Conservation (phyloP, 2,888 invertebrate genomes). For the Ctenicera cuprea region DNA sequence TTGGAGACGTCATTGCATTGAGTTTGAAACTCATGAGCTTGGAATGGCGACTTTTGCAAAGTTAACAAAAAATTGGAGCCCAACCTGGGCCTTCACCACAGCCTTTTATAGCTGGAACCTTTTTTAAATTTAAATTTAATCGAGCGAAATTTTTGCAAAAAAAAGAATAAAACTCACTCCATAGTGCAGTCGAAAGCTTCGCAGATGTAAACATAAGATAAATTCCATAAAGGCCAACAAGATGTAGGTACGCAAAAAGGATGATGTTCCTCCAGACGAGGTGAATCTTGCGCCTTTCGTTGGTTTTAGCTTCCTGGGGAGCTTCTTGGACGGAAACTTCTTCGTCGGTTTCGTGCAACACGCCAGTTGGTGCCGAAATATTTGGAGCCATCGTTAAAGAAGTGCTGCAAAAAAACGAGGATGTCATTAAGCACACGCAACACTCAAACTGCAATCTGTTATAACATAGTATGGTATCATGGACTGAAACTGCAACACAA, state of each 20-base stretch:
- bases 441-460: slow-evolving; percentile 7
- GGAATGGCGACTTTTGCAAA: too few relatives aligned
- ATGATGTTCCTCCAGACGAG: slow-evolving; percentile 90
- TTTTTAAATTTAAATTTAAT: too few relatives aligned
- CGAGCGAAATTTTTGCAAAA: too few relatives aligned
- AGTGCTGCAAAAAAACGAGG: slow-evolving; percentile 40
- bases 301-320: slow-evolving; percentile 58
- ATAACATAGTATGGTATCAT: not conserved
- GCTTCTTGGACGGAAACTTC: slow-evolving; percentile 62
- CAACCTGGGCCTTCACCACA: too few relatives aligned
- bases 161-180: slow-evolving; percentile 78
- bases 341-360: slow-evolving; percentile 81
- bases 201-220: slow-evolving; percentile 85
- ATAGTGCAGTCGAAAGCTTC: slow-evolving; percentile 81
- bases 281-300: slow-evolving; percentile 76
- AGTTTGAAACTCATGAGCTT: too few relatives aligned
- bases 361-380: slow-evolving; percentile 73
- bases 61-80: too few relatives aligned
- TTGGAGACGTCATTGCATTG: too few relatives aligned
- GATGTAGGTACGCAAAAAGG: slow-evolving; percentile 85
- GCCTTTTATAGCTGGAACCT: too few relatives aligned
- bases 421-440: slow-evolving; percentile 22
- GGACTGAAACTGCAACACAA: not conserved
- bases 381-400: slow-evolving; percentile 68
- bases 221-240: slow-evolving; percentile 84